Evolutionary conservation across 2,113 vertebrate species (phyloP).

Genomic region (Daubentonia madagascariensis): DNA sequence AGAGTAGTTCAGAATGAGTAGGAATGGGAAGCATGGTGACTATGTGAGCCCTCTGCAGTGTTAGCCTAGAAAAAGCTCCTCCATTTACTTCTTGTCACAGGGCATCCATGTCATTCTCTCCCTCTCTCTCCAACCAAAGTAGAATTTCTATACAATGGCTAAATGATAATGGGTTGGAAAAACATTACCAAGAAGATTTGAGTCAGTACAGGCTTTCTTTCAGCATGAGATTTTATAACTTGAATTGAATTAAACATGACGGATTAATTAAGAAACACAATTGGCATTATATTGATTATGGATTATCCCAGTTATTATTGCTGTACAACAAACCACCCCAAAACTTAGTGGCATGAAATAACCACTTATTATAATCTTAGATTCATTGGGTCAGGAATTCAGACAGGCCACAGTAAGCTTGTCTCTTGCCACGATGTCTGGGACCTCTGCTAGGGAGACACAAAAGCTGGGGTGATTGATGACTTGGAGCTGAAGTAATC

Average conservation of each 20-base stretch:
- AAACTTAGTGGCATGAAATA: not conserved
- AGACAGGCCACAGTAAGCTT: not conserved
- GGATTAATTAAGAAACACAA: not conserved
- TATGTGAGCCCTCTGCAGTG: not conserved
- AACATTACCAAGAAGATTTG: not conserved
- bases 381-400: not conserved
- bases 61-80: not conserved
- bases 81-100: not conserved
- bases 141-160: not conserved
- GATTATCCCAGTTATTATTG: not conserved
- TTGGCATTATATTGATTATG: not conserved
- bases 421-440: not conserved
- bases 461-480: too few relatives aligned
- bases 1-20: not conserved
- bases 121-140: not conserved
- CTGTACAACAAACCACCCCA: not conserved
- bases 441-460: not conserved
- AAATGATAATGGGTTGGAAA: not conserved
- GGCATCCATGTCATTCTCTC: not conserved
- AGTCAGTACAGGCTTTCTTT: not conserved
- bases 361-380: not conserved
- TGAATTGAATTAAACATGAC: not conserved
- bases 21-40: not conserved
- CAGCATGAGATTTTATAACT: not conserved
- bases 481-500: not conserved